phyloP scores from a whole-genome alignment of 30 jellyfish, hydroid and myxozoan genomes.

The Aurelia sp. region DNA sequence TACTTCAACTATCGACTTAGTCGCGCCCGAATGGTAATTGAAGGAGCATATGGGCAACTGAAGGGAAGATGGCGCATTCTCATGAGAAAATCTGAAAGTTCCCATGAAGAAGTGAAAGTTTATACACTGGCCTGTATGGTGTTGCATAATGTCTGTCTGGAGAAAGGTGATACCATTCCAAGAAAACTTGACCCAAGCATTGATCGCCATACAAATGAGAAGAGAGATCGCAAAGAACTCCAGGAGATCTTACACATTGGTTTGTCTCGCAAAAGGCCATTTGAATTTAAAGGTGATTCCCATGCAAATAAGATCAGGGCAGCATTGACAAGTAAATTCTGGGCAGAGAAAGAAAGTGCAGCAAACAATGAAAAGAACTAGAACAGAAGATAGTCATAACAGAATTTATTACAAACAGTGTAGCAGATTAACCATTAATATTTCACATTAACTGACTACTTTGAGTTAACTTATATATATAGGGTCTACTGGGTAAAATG shows the following conservation, averaged over 20 bases:
- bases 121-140: slow-evolving; percentile 51
- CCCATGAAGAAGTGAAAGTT: background rate
- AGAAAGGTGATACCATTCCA: slow-evolving; percentile 9
- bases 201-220: background rate
- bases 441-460: no score
- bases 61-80: slow-evolving; percentile 47
- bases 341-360: no score
- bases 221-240: background rate
- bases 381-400: no score
- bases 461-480: no score
- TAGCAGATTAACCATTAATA: no score
- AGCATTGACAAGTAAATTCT: no score
- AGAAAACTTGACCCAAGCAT: background rate
- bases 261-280: background rate
- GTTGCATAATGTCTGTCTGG: slow-evolving; percentile 50
- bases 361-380: no score
- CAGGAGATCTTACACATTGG: slow-evolving; percentile 4
- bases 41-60: slow-evolving; percentile 53
- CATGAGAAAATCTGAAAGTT: slow-evolving; percentile 38
- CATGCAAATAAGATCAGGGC: no score
- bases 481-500: no score
- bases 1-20: slow-evolving; percentile 66
- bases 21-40: slow-evolving; percentile 70
- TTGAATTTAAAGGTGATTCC: no score
- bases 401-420: no score